Conservation (phyloP, 1,140 invertebrate genomes). For the Orussus abietinus region DNA sequence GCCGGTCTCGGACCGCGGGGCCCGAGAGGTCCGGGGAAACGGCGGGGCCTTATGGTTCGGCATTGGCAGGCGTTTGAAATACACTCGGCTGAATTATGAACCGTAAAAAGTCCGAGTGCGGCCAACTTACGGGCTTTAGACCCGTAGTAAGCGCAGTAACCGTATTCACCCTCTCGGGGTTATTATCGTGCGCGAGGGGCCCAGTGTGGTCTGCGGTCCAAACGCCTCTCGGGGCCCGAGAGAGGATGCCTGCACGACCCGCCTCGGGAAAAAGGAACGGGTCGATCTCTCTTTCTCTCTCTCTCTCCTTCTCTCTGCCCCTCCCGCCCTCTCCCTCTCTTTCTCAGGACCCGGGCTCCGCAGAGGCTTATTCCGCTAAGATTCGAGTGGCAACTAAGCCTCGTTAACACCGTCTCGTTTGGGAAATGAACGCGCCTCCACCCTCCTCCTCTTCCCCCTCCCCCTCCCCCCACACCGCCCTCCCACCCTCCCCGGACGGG, state of each 20-base stretch:
- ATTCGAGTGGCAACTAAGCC: conserved; percentile 23
- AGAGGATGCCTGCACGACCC: conserved; percentile 29
- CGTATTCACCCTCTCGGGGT: conserved; percentile 49
- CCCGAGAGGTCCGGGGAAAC: conserved; percentile 17
- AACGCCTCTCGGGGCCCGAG: conserved; percentile 36
- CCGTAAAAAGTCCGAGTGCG: conserved; percentile 48
- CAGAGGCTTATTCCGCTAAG: no score
- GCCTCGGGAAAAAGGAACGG: conserved; percentile 17
- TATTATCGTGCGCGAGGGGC: conserved; percentile 44
- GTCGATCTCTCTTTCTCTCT: no score
- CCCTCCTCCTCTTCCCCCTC: conserved; percentile 7
- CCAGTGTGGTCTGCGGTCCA: conserved; percentile 50
- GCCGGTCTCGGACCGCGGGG: no score
- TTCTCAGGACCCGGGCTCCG: no score
- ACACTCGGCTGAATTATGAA: conserved; percentile 53
- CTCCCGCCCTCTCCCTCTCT: no score
- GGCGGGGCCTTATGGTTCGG: conserved; percentile 6
- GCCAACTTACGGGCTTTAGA: conserved; percentile 41
- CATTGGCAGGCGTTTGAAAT: conserved; percentile 52
- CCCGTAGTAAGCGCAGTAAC: conserved; percentile 35
- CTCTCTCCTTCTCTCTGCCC: no score
- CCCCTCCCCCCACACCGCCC: conserved; percentile 13
- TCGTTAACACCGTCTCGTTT: conserved; percentile 23
- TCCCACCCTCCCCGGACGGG: conserved; percentile 13
- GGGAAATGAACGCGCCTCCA: conserved; percentile 2